Percentiles rank a stretch among this genome's conserved stretches.
phyloP scores from a whole-genome alignment of 2,888 invertebrate genomes.

The Eristalinus aeneus region DNA sequence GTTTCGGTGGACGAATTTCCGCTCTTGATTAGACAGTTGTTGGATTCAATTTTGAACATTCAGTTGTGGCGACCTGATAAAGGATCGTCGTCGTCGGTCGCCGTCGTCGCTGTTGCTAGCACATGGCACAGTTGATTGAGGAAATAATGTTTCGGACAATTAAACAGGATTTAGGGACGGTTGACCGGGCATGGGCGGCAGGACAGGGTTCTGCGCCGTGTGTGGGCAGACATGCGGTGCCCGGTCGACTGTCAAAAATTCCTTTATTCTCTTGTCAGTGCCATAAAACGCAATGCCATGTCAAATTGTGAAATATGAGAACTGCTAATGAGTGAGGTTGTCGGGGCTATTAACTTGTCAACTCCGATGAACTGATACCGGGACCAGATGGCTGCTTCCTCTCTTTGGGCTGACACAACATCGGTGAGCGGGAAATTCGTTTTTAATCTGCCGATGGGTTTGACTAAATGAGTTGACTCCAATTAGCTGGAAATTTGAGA shows the following conservation, averaged over 20 bases:
- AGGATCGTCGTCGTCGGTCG: neutral
- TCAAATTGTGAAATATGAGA: neutral
- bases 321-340: neutral
- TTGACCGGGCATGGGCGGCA: neutral
- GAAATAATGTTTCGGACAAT: slow-evolving; percentile 35
- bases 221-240: neutral
- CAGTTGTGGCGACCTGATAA: slow-evolving; percentile 27
- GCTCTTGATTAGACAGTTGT: slow-evolving; percentile 61
- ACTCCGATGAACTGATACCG: neutral
- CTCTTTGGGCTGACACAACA: no score
- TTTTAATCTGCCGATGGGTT: neutral
- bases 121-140: neutral
- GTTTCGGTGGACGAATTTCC: slow-evolving; percentile 63
- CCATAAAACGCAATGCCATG: neutral
- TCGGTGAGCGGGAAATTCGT: neutral
- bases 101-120: neutral
- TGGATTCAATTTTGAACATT: slow-evolving; percentile 64
- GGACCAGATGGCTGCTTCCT: neutral
- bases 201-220: no score
- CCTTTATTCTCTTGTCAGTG: neutral
- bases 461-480: neutral
- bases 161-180: slow-evolving; percentile 22
- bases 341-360: neutral
- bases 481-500: neutral
- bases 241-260: neutral